phyloP scores from a whole-genome alignment of 2,888 invertebrate genomes.

The Hemaris fuciformis region DNA sequence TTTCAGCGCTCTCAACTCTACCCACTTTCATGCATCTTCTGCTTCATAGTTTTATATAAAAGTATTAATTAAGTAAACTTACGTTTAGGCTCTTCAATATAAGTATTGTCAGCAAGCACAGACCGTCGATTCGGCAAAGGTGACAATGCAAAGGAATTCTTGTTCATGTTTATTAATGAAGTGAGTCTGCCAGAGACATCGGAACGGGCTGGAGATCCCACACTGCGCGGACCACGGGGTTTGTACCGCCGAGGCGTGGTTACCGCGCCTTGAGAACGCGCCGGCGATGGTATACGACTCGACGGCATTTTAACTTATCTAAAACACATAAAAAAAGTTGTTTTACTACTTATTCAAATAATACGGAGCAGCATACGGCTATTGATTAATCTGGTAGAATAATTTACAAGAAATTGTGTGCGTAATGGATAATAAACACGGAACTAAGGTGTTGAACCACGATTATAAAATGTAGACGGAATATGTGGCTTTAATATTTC shows the following conservation, averaged over 20 bases:
- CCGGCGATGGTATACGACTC: conserved; percentile 52
- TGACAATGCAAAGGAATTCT: conserved; percentile 51
- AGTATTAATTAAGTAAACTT: too few relatives aligned
- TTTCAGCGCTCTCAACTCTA: too few relatives aligned
- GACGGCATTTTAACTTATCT: conserved; percentile 7
- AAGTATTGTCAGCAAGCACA: conserved; percentile 59
- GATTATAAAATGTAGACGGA: too few relatives aligned
- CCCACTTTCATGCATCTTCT: too few relatives aligned
- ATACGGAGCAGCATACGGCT: too few relatives aligned
- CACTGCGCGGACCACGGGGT: conserved; percentile 47
- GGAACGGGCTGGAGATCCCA: conserved; percentile 53
- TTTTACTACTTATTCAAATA: too few relatives aligned
- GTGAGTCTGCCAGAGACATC: conserved; percentile 49
- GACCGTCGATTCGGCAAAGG: conserved; percentile 51
- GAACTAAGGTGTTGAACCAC: too few relatives aligned
- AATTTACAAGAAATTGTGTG: too few relatives aligned
- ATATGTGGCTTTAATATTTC: too few relatives aligned
- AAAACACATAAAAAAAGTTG: background rate
- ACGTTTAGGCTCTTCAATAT: conserved; percentile 64
- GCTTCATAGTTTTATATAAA: too few relatives aligned
- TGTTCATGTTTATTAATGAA: conserved; percentile 41
- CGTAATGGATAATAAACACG: too few relatives aligned
- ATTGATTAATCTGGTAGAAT: too few relatives aligned
- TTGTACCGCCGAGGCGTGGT: conserved; percentile 43
- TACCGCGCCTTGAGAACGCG: conserved; percentile 48